Percentiles rank a stretch among this genome's conserved stretches.
Conservation (phyloP, 2,888 invertebrate species). For the Patella depressa region DNA sequence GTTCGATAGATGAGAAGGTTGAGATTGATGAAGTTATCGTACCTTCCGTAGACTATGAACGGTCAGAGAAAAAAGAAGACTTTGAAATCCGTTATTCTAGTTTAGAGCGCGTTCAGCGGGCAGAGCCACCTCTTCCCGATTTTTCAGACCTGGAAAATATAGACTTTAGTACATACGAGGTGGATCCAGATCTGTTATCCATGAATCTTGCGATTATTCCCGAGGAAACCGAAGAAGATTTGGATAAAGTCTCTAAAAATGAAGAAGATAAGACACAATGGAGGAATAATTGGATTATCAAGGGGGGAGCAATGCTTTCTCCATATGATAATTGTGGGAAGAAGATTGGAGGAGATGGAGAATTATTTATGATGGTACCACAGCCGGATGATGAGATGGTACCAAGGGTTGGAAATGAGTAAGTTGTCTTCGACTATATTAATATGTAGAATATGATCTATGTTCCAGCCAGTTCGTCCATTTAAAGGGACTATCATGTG, state of each 20-base stretch:
- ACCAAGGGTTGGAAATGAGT: conserved; percentile 58
- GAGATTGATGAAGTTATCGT: conserved; percentile 47
- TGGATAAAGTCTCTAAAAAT: conserved; percentile 47
- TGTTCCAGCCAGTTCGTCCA: too few species aligned
- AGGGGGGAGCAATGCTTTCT: conserved; percentile 43
- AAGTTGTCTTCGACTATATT: conserved; percentile 11
- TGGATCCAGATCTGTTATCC: conserved; percentile 61
- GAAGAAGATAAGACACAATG: conserved; percentile 38
- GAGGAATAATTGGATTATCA: conserved; percentile 62
- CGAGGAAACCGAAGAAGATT: conserved; percentile 61
- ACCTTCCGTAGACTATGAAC: conserved; percentile 42
- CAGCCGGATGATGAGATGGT: conserved; percentile 44
- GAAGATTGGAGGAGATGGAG: conserved; percentile 36
- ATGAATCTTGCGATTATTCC: conserved; percentile 61
- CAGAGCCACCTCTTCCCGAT: conserved; percentile 46
- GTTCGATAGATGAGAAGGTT: conserved; percentile 29
- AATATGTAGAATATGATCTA: too few species aligned
- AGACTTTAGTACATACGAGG: conserved; percentile 53
- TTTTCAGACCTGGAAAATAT: conserved; percentile 55
- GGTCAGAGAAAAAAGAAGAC: conserved; percentile 48
- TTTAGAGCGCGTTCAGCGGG: conserved; percentile 49
- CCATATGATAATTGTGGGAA: conserved; percentile 47
- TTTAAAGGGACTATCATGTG: too few species aligned
- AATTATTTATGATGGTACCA: conserved; percentile 52
- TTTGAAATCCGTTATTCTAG: conserved; percentile 46